These are phyloP conservation scores for Bicyclus anynana DNA, from an alignment of 1,140 invertebrate species.

Conservation along the genomic window DNA sequence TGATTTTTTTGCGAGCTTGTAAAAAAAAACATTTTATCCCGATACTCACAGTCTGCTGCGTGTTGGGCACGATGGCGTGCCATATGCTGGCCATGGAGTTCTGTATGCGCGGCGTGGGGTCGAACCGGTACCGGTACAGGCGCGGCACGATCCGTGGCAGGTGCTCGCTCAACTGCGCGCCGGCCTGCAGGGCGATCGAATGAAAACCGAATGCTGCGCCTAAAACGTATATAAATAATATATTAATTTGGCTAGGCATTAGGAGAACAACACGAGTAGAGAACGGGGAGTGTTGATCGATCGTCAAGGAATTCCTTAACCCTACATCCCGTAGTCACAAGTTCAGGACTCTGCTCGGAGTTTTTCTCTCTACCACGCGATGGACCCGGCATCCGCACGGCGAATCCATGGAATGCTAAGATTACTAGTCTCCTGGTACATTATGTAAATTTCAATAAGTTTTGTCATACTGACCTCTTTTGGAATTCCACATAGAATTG, in stretches of 20 bases:
- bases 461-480: slow-evolving; percentile 74
- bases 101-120: slow-evolving; percentile 94
- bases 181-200: slow-evolving; percentile 88
- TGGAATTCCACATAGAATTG: slow-evolving; percentile 95
- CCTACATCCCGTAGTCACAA: too few species aligned
- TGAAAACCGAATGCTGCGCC: slow-evolving; percentile 95
- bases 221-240: slow-evolving; percentile 46
- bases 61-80: slow-evolving; percentile 91
- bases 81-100: slow-evolving; percentile 95
- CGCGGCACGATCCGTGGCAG: slow-evolving; percentile 92
- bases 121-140: slow-evolving; percentile 93
- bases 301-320: too few species aligned
- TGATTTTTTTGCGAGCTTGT: too few species aligned
- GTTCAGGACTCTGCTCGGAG: too few species aligned
- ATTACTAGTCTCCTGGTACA: too few species aligned
- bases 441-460: not conserved
- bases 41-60: slow-evolving; percentile 86
- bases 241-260: too few species aligned
- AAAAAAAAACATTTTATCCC: too few species aligned
- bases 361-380: too few species aligned
- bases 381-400: too few species aligned
- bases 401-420: too few species aligned
- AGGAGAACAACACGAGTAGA: too few species aligned
- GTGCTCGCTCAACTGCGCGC: slow-evolving; percentile 88
- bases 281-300: too few species aligned